Conservation (phyloP, 92 coral and sea anemone genomes). For the Anthopleura xanthogrammica region DNA sequence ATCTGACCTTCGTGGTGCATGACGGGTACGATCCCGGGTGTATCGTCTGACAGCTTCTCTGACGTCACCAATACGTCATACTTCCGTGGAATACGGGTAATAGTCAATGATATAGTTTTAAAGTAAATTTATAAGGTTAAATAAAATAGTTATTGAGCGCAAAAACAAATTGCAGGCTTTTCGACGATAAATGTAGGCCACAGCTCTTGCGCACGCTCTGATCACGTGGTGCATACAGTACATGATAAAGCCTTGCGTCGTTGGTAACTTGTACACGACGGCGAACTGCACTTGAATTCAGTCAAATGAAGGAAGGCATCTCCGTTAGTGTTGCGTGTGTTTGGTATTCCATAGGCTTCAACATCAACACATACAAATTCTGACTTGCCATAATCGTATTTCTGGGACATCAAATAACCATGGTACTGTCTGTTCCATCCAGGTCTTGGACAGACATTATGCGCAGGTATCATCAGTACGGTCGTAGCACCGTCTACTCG, state of each 20-base stretch:
- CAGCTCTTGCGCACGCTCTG: no score
- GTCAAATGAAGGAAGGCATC: conserved; percentile 36
- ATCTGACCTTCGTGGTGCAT: background rate
- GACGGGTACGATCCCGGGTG: background rate
- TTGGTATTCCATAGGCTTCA: conserved; percentile 57
- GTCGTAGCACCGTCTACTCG: conserved; percentile 42
- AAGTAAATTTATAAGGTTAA: conserved; percentile 3
- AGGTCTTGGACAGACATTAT: conserved; percentile 37
- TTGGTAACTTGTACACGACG: conserved; percentile 7
- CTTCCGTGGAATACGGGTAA: background rate
- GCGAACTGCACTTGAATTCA: conserved; percentile 29
- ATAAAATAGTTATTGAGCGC: background rate
- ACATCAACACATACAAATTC: conserved; percentile 71
- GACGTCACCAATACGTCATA: background rate
- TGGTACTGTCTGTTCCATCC: conserved; percentile 55
- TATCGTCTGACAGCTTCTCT: background rate
- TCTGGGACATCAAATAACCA: conserved; percentile 77
- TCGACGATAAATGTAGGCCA: background rate
- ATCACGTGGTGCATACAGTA: conserved; percentile 44
- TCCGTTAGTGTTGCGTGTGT: conserved; percentile 9
- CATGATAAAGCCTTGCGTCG: conserved; percentile 27
- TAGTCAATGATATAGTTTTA: background rate
- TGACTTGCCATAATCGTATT: conserved; percentile 48
- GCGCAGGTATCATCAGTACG: conserved; percentile 46
- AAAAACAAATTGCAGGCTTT: background rate